phyloP scores from a whole-genome alignment of 2,888 invertebrate species.

The Rhogogaster chlorosoma region DNA sequence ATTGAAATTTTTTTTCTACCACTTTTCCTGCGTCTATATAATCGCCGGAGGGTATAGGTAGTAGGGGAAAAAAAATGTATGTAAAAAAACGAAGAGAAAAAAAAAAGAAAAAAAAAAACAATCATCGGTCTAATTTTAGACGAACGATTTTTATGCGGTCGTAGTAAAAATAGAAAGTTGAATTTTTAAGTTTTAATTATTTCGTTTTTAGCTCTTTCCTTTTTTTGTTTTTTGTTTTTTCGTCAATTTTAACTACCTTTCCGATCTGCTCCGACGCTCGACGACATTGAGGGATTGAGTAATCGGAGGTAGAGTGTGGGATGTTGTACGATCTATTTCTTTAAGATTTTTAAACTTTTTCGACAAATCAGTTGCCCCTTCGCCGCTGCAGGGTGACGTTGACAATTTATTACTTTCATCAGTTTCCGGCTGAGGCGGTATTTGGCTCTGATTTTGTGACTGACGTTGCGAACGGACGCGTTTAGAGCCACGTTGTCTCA shows the following conservation, averaged over 20 bases:
- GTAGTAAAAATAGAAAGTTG: background rate
- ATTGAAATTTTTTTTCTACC: conserved; percentile 18
- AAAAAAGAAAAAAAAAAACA: background rate
- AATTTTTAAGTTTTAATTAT: background rate
- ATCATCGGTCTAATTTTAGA: background rate
- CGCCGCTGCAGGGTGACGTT: conserved; percentile 63
- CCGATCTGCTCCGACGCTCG: conserved; percentile 70
- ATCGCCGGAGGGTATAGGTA: background rate
- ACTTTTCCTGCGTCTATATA: background rate
- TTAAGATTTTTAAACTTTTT: conserved; percentile 60
- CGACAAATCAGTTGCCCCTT: conserved; percentile 65
- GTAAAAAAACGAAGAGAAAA: too few species aligned
- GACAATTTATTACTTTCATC: conserved; percentile 56
- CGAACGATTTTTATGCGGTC: background rate
- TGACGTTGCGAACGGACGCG: conserved; percentile 68
- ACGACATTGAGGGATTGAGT: conserved; percentile 56
- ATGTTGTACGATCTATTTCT: conserved; percentile 55
- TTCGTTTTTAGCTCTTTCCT: background rate
- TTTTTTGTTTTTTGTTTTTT: background rate
- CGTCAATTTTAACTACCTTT: conserved; percentile 67
- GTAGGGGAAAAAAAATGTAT: background rate
- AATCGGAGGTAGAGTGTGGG: conserved; percentile 54
- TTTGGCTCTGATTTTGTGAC: conserved; percentile 66
- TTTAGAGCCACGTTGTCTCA: conserved; percentile 69
- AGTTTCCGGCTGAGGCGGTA: conserved; percentile 42